Conservation (phyloP, 2,113 vertebrate genomes). For the Nothoprocta perdicaria region DNA sequence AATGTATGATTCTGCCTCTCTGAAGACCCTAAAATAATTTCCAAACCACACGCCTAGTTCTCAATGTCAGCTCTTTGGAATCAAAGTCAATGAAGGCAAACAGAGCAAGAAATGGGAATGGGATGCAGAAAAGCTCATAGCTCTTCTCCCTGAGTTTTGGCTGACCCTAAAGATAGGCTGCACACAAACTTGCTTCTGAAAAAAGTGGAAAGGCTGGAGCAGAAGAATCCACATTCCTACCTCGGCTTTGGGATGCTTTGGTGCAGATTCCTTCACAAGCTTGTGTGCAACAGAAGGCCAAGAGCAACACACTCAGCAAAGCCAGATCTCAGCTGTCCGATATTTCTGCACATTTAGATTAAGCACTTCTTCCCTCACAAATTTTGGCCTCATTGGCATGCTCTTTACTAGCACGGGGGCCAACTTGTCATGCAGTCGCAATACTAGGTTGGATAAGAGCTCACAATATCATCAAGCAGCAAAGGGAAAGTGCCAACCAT, state of each 20-base stretch:
- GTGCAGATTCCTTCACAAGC: fast-evolving
- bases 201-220: not conserved
- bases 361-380: not conserved
- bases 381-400: not conserved
- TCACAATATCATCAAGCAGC: not conserved
- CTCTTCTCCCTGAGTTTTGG: not conserved
- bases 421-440: fast-evolving
- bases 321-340: not conserved
- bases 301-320: not conserved
- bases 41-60: not conserved
- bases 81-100: not conserved
- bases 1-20: not conserved
- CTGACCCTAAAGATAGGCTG: not conserved
- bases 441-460: not conserved
- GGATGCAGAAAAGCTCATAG: not conserved
- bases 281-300: not conserved
- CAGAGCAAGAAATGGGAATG: not conserved
- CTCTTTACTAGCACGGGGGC: not conserved
- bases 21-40: not conserved
- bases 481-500: not conserved
- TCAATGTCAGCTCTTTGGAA: not conserved
- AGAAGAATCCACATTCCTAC: no score
- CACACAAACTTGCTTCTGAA: not conserved
- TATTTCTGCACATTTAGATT: not conserved
- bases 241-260: not conserved